phyloP scores from a whole-genome alignment of 1,140 invertebrate species.

The Drosophila insularis region DNA sequence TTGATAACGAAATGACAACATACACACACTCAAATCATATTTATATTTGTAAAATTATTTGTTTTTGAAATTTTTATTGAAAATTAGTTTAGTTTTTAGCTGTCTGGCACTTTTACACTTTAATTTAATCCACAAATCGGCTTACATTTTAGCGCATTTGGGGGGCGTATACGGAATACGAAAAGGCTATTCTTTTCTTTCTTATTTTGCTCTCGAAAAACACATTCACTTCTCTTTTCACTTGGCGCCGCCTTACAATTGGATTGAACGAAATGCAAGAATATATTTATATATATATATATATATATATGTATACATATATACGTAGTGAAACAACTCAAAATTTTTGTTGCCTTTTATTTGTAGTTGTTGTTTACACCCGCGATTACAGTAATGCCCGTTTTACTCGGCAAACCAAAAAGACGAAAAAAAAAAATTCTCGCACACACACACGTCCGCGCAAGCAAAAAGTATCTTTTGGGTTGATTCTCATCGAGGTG shows the following conservation, averaged over 20 bases:
- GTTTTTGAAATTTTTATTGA: conserved; percentile 19
- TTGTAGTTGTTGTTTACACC: conserved; percentile 52
- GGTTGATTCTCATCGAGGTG: conserved; percentile 18
- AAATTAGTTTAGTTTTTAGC: conserved; percentile 17
- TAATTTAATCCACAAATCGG: conserved; percentile 34
- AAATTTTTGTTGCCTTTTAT: conserved; percentile 4
- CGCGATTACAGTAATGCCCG: conserved; percentile 51
- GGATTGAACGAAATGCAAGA: conserved; percentile 9
- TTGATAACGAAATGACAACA: neutral
- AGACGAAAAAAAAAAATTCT: conserved; percentile 16
- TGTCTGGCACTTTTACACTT: conserved; percentile 25
- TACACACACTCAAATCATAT: too few relatives aligned
- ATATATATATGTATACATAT: neutral
- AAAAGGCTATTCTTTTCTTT: conserved; percentile 32
- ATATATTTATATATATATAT: neutral
- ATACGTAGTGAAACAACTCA: conserved; percentile 31
- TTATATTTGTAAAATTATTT: neutral
- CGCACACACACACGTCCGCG: conserved; percentile 41
- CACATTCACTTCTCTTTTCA: conserved; percentile 42
- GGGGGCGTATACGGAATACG: conserved; percentile 19
- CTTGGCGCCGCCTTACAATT: conserved; percentile 14
- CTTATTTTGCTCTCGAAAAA: conserved; percentile 26
- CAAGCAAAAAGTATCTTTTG: conserved; percentile 41
- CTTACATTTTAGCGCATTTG: conserved; percentile 39
- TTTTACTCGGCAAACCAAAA: conserved; percentile 36